Base-by-base conservation (phyloP, 2,797 vertebrate species). In the Coranthus polyacanthus region DNA sequence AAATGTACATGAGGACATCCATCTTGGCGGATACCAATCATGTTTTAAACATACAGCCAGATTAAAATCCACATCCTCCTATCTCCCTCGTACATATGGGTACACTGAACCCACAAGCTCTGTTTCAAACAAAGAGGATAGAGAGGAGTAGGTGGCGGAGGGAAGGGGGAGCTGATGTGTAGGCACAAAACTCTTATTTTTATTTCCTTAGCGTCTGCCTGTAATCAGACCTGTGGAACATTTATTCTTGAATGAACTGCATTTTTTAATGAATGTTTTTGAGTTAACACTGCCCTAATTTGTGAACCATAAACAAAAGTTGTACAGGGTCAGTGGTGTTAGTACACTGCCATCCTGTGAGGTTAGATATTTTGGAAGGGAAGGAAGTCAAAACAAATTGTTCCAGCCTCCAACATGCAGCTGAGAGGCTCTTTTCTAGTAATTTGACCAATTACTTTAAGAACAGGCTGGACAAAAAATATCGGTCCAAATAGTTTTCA, bases 11-110 rank as follows among this genome's bases (percentile, higher is more conserved):
- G 64, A 79, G 32, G 65, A 65, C 58, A 66, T 55, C 38, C 47
- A 43, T 76, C 47, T 50, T 46, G 60, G 55, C 3, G 6, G 64
- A 71, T 6, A 38, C 26, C 34, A 65, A 72, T 69, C 76, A 63
- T 64, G 65, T 78, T 82, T 83, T 69, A 72, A 82, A 75, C 76
- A 72, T 47, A 13, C 13, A 45, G 49, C 3, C 56, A 52, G 72
- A 79, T 81, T 52, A 59, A 65, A 82, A 72, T 45, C 51, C 45
- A 26, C 64, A 42, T 37, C 6, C 67, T 72, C 18, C 44, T 60
- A 60, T 79, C 75, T 55, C 4, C 10, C 0, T 5, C 1, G 0
- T 21, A 41, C 75, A 74, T 55, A 46, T 16, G 60, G 58, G 16
- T 1, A 11, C 43, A 17, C 37, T 12, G 43, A 62, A 62, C 39